Base-by-base conservation (phyloP, 30 jellyfish, hydroid and myxozoan genomes). In the Phacellophora camtschatica region DNA sequence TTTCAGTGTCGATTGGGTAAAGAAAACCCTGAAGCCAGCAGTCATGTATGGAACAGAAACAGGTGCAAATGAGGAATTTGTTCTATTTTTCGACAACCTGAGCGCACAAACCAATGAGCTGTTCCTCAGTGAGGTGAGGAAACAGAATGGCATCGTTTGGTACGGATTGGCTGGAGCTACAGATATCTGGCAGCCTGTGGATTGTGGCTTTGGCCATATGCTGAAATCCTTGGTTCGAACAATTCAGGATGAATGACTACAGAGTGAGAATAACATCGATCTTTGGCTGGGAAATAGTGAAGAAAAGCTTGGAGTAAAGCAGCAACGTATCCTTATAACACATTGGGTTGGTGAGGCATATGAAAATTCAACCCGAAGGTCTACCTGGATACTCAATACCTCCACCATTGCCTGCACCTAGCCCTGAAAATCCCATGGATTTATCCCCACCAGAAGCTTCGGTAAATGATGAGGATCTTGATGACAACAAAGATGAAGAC, bases 161-260 rank as follows among this genome's bases (percentile, higher is more conserved):
- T 73, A 9, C 55, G 87, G 87, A 32, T 55, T 73, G 77, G 31
- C 70, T 73, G 31, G 81, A 8, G 80, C 83, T 32, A 69, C 80
- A n/a, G 85, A 63, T 48, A 32, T 57, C 35, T 83, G 89, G 95
- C 96, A 85, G 79, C 86, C 92, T 34, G 92, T 81, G 8, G 92
- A 81, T 68, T 39, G 81, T 68, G 86, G 90, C 74, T 27, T 64
- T 32, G 90, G 88, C 37, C 72, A 27, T 31, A 58, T 74, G 89
- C 78, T 77, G 32, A 77, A 77, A 65, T 30, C 36, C 9, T 4
- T 34, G 55, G 89, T 77, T 7, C 46, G 27, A 7, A 32, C 32
- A 10, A 37, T 41, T 3, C 90, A 77, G 27, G 49, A 64, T 64
- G 79, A 64, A 43, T 77, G 90, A 89, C 53, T 77, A 3, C 37